phyloP scores from a whole-genome alignment of 2,888 invertebrate genomes.

The Nemotelus nigrinus region DNA sequence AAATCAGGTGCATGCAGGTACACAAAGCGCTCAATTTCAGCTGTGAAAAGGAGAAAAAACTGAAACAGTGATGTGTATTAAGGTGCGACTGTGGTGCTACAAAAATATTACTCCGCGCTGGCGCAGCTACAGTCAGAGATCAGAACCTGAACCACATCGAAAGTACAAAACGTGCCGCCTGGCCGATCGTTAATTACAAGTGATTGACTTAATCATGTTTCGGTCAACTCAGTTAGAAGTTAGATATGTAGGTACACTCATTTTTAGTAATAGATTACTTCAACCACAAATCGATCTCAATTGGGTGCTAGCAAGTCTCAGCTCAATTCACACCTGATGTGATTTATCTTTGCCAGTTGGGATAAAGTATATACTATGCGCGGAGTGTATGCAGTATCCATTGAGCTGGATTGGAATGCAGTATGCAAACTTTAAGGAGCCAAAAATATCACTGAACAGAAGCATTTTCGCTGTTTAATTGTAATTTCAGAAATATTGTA shows the following conservation, averaged over 20 bases:
- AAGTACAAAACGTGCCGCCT: constrained; percentile 45
- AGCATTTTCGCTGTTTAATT: too few relatives aligned
- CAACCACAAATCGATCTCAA: constrained; percentile 34
- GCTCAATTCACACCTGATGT: constrained; percentile 40
- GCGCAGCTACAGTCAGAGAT: not conserved
- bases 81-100: not conserved
- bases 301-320: not conserved
- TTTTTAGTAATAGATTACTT: constrained; percentile 39
- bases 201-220: constrained; percentile 50
- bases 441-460: too few relatives aligned
- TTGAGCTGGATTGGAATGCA: too few relatives aligned
- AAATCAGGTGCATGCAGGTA: constrained; percentile 46
- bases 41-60: constrained; percentile 6
- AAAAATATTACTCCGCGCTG: not conserved
- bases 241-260: constrained; percentile 10
- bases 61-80: constrained; percentile 11
- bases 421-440: too few relatives aligned
- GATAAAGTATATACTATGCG: too few relatives aligned
- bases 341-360: constrained; percentile 5
- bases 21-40: constrained; percentile 36
- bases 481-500: too few relatives aligned
- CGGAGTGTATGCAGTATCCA: too few relatives aligned
- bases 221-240: constrained; percentile 42
- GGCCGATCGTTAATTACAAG: constrained; percentile 45
- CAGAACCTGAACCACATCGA: constrained; percentile 39